Base-by-base conservation (phyloP, 2,113 vertebrate species). In the Symphodus melops region DNA sequence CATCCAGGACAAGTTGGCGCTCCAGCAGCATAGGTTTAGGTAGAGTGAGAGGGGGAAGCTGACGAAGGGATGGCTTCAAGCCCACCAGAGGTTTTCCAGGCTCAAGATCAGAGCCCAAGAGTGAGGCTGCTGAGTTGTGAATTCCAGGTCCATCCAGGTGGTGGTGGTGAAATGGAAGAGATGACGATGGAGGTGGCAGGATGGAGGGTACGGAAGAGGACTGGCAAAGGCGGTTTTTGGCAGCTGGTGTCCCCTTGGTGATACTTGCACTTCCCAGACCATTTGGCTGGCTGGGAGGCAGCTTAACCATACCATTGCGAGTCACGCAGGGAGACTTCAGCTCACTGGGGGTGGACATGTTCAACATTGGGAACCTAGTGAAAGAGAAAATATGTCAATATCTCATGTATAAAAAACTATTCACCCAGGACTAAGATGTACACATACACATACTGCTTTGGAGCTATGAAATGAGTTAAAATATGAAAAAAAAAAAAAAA, bases 241-340 rank as follows among this genome's bases (percentile, higher is more conserved):
- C 96, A 13, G 97, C 98, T 0, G 98, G 98, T 0, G 98, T 99
- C 91, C 98, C 98, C 92, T 99, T 99, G 93, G 98, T 99, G 93
- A 99, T 99, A 87, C 98, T 99, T 75, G 98, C 98, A 0, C 98
- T 96, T 53, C 97, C 97, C 37, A 98, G 93, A 89, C 97, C 95
- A 5, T 98, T 99, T 91, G 98, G 94, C 92, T 98, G 97, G 2
- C 80, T 89, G 49, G 96, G 94, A 17, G 97, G 96, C 75, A 98
- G 92, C 94, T 99, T 99, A 90, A 99, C 96, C 86, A 98, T 94
- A 72, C 98, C 97, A 41, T 99, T 99, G 75, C 98, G 95, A 87
- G 97, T 97, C 92, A 98, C 92, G 89, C 98, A 99, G 88, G 96
- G 95, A 91, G 97, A 95, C 95, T 99, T 99, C 91, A 97, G 95